Evolutionary conservation across 2,113 vertebrate species (phyloP).

Genomic region (Colossoma macropomum): DNA sequence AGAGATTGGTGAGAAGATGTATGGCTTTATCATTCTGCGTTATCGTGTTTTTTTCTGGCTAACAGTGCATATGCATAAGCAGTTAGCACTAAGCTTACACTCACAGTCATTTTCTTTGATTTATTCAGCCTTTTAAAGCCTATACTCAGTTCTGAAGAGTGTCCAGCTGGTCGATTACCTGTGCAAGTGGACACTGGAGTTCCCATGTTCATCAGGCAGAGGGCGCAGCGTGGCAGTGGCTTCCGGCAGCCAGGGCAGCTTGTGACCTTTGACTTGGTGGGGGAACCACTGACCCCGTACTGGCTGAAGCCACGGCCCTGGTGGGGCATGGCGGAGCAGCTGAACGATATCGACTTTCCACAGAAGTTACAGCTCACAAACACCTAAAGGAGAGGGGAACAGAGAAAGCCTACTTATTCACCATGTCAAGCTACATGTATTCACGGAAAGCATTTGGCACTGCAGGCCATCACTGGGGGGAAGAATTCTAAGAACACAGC

Average conservation of each 20-base stretch:
- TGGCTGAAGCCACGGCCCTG: conserved; percentile 98
- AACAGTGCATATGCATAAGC: too few relatives aligned
- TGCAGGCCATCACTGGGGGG: too few relatives aligned
- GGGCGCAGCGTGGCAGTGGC: conserved; percentile 95
- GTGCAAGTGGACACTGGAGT: conserved; percentile 95
- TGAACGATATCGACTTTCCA: conserved; percentile 98
- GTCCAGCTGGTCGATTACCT: conserved; percentile 72
- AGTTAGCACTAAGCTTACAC: too few relatives aligned
- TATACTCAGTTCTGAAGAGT: not conserved
- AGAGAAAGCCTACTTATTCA: conserved; percentile 49
- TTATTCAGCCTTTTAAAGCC: not conserved
- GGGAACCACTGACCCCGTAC: conserved; percentile 95
- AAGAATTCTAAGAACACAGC: too few relatives aligned
- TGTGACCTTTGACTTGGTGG: conserved; percentile 97
- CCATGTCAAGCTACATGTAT: too few relatives aligned
- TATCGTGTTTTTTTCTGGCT: too few relatives aligned
- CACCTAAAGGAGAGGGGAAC: conserved; percentile 79
- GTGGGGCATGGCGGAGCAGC: conserved; percentile 93
- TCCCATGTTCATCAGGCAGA: conserved; percentile 99
- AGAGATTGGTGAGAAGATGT: too few relatives aligned
- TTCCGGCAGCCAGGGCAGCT: conserved; percentile 98
- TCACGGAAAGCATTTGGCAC: not conserved
- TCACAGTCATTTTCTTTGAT: too few relatives aligned
- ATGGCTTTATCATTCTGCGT: too few relatives aligned
- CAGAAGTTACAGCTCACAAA: conserved; percentile 99